phyloP scores from a whole-genome alignment of 2,797 vertebrate genomes.

The Mormyrus hasselquistii region DNA sequence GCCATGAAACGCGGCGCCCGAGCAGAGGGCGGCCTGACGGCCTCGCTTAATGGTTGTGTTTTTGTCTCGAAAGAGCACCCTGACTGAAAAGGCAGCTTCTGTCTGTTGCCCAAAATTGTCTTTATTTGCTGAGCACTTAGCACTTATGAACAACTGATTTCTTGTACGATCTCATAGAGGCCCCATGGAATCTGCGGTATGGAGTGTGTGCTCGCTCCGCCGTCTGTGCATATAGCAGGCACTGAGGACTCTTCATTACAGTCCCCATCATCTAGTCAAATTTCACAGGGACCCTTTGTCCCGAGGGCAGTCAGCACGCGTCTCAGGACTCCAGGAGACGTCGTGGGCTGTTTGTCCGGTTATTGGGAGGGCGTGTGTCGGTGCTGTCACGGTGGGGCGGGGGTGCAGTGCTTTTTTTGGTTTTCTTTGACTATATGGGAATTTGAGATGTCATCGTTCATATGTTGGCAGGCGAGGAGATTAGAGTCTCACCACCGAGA shows the following conservation, averaged over 20 bases:
- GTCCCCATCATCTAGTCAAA: not conserved
- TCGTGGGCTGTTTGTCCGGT: not conserved
- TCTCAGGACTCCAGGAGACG: not conserved
- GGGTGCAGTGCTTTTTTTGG: not conserved
- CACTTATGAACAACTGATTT: not conserved
- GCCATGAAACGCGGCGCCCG: slow-evolving; percentile 37
- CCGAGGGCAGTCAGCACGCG: not conserved
- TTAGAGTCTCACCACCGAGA: not conserved
- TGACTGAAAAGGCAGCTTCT: not conserved
- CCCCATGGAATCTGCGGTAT: not conserved
- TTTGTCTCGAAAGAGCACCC: not conserved
- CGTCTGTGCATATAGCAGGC: too few relatives aligned
- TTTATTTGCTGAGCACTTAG: not conserved
- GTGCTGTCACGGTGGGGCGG: not conserved
- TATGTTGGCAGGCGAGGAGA: not conserved
- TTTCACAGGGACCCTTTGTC: not conserved
- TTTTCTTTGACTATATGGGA: not conserved
- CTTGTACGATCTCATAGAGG: not conserved
- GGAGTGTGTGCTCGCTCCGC: not conserved
- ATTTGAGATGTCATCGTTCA: not conserved
- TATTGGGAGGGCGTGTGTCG: not conserved
- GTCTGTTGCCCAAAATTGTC: not conserved
- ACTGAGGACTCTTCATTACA: not conserved
- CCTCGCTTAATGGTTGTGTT: not conserved
- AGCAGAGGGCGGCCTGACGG: slow-evolving; percentile 31